These are phyloP conservation scores for Stylophora pistillata DNA, from an alignment of 64 coral and sea anemone genomes.

Conservation along the genomic window DNA sequence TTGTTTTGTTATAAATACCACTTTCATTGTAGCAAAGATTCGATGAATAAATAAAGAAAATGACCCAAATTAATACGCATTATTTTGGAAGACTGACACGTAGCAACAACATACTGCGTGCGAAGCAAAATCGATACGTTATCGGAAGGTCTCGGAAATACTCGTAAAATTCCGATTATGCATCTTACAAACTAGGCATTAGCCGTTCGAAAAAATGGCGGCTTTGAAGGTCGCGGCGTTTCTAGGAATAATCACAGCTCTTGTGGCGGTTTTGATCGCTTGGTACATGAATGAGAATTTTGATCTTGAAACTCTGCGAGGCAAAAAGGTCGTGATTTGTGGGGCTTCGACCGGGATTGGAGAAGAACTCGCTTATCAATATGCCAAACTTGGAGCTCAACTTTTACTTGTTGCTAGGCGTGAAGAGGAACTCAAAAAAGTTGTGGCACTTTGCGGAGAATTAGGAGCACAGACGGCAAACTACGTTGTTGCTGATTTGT, in stretches of 20 bases:
- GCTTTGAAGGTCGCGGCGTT: background rate
- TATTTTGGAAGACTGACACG: background rate
- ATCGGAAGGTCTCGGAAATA: conserved; percentile 3
- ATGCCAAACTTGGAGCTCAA: conserved; percentile 70
- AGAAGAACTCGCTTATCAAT: conserved; percentile 73
- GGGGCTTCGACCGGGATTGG: conserved; percentile 81
- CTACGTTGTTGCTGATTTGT: conserved; percentile 77
- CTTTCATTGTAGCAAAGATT: conserved; percentile 22
- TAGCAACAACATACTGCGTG: background rate
- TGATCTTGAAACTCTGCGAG: conserved; percentile 40
- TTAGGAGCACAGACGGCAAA: conserved; percentile 64
- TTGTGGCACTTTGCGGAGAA: conserved; percentile 55
- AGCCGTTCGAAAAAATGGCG: background rate
- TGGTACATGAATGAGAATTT: conserved; percentile 66
- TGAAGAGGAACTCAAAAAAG: conserved; percentile 60
- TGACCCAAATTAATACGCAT: background rate
- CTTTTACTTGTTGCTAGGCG: conserved; percentile 72
- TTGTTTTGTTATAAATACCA: conserved; percentile 52
- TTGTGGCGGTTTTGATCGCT: conserved; percentile 46
- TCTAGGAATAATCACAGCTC: conserved; percentile 46
- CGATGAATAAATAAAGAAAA: background rate
- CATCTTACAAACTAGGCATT: background rate
- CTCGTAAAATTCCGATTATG: background rate
- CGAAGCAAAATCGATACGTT: background rate
- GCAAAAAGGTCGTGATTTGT: conserved; percentile 73